These are phyloP conservation scores for Drosophila miranda DNA, from an alignment of 1,140 invertebrate genomes.

Conservation along the genomic window DNA sequence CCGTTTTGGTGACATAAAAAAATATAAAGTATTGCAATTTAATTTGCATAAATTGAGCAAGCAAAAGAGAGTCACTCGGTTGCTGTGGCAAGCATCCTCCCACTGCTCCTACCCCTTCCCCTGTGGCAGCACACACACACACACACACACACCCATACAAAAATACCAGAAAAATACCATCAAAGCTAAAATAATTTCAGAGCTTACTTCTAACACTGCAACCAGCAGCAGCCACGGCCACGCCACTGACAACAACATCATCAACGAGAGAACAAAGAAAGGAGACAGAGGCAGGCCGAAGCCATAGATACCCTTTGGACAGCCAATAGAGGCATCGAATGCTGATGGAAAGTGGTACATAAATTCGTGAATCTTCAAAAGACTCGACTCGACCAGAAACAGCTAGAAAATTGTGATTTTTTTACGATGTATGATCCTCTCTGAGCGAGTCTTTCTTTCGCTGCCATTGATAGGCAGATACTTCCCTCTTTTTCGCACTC, in stretches of 20 bases:
- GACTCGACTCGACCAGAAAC: too few species aligned
- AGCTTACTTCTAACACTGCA: slow-evolving; percentile 73
- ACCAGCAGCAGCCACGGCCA: too few species aligned
- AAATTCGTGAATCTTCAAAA: too few species aligned
- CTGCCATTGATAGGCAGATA: too few species aligned
- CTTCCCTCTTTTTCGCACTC: too few species aligned
- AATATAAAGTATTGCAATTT: slow-evolving; percentile 77
- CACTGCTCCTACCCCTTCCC: slow-evolving; percentile 2
- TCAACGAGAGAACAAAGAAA: slow-evolving; percentile 17
- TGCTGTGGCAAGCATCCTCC: slow-evolving; percentile 14
- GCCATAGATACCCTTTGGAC: too few species aligned
- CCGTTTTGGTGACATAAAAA: slow-evolving; percentile 58
- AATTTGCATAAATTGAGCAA: slow-evolving; percentile 78
- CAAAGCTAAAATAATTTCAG: slow-evolving; percentile 72
- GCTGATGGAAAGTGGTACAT: too few species aligned
- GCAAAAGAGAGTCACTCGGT: slow-evolving; percentile 7
- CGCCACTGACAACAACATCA: slow-evolving; percentile 27
- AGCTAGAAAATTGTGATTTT: too few species aligned
- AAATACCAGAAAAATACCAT: slow-evolving; percentile 66
- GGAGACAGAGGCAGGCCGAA: too few species aligned
- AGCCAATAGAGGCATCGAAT: too few species aligned
- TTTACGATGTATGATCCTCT: too few species aligned
- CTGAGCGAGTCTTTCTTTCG: too few species aligned
- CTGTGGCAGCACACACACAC: not conserved
- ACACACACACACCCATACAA: slow-evolving; percentile 7